Evolutionary conservation across 2,888 invertebrate species (phyloP), one percentile per base, ranked within the genome.

Genomic region (Sarcophaga subvicina): DNA sequence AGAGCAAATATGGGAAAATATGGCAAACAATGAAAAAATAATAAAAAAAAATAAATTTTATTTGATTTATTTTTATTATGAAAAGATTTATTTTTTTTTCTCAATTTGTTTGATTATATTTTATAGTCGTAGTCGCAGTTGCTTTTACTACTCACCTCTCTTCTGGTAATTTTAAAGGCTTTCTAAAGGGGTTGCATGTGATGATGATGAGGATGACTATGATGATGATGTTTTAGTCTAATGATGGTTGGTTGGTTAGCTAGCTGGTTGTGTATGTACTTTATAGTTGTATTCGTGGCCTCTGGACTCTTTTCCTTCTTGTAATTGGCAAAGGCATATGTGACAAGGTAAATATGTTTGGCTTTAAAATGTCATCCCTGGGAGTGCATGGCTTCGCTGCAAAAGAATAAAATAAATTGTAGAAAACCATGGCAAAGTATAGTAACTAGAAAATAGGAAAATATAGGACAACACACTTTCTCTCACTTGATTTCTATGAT

Each of bases 1-100:
- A 80, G 73, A 49, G 0, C 11, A 49, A 49, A 49, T 49, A 49
- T 14, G 49, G 4, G 4, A 49, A 49, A 37, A 37, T 10, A 37
- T 2, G 37, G 37, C 37, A 37, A 37, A 37, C 10, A 37, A 37
- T 37, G 37, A 37, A 8, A 37, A 37, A 37, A 37, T 37, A 37
- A 37, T 37, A 22, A 22, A 47, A 67, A n/a, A 60, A 73, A 67
- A 72, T 60, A 72, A 72, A 66, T 59, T 47, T 70, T 37, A 8
- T 37, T 37, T 37, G 37, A 25, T 47, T 67, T 67, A 17, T 59
- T 59, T 67, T 37, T 37, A 37, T 37, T 37, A 37, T 37, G 37
- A 37, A 37, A 37, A 10, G 8, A 8, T 37, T 77, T 37, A 25
- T n/a, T 17, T 66, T 69, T n/a, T 25, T 25, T 78, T 45, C 11